A percentile compares a stretch with the other conserved stretches of the same genome.
These are phyloP conservation scores for Branchinecta lindahli DNA, from an alignment of 1,140 invertebrate species.

Conservation along the genomic window DNA sequence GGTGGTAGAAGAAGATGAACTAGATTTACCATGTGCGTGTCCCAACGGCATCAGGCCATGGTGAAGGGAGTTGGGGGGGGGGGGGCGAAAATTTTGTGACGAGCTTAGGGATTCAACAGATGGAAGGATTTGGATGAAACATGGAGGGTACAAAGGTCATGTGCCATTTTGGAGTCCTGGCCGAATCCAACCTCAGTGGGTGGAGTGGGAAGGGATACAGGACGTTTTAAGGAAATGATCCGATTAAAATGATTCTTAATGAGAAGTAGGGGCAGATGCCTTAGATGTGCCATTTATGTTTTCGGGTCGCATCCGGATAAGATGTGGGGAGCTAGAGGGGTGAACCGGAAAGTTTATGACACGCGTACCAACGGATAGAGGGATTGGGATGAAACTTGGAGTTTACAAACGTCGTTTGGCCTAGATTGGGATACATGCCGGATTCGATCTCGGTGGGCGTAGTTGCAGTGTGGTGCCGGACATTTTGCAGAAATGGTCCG, in stretches of 20 bases:
- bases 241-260: background rate
- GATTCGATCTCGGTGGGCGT: too few species aligned
- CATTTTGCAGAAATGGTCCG: too few species aligned
- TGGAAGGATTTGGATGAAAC: background rate
- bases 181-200: background rate
- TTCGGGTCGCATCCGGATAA: too few species aligned
- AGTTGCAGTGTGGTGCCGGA: too few species aligned
- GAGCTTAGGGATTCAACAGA: background rate
- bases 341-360: too few species aligned
- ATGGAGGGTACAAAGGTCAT: background rate
- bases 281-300: too few species aligned
- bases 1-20: background rate
- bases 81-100: background rate
- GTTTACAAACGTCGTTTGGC: too few species aligned
- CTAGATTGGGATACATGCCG: too few species aligned
- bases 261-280: background rate
- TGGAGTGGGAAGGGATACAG: background rate
- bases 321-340: too few species aligned
- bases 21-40: background rate
- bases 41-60: background rate
- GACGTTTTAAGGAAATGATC: background rate
- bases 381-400: too few species aligned
- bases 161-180: background rate
- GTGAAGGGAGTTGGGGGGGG: background rate
- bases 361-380: too few species aligned